A percentile compares a stretch with the other conserved stretches of the same genome.
Evolutionary conservation across 2,113 vertebrate species (phyloP).

Genomic region (Axis porcinus): DNA sequence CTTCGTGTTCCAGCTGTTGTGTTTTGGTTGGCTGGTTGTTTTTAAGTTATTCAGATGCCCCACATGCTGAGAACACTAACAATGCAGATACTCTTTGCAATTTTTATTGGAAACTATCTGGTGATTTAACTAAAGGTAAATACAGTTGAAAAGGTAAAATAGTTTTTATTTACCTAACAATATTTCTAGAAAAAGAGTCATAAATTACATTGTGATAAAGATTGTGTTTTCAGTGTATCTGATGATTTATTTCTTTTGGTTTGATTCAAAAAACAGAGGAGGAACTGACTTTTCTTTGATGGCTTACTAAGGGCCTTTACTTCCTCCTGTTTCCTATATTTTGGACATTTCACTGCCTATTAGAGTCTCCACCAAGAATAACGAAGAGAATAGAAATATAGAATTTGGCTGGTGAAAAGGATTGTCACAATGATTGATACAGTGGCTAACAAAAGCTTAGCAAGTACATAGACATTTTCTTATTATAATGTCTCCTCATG

Average conservation of each 20-base stretch:
- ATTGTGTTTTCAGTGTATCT: background rate
- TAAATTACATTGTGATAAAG: background rate
- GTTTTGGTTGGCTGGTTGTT: background rate
- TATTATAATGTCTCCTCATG: constrained; percentile 5
- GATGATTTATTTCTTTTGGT: background rate
- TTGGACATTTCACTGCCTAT: background rate
- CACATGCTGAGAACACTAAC: background rate
- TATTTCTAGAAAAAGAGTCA: background rate
- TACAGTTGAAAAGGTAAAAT: background rate
- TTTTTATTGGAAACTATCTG: background rate
- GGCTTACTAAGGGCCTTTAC: background rate
- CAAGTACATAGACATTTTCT: background rate
- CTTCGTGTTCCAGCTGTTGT: background rate
- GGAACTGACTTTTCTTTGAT: background rate
- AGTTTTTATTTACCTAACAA: background rate
- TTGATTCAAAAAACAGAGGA: background rate
- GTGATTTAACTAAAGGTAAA: background rate
- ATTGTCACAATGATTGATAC: constrained; percentile 28
- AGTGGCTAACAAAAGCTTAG: background rate
- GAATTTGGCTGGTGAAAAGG: background rate
- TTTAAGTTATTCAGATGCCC: background rate
- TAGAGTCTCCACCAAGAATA: background rate
- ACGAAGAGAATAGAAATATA: constrained; percentile 17
- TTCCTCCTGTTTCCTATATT: background rate
- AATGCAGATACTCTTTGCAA: background rate